phyloP scores from a whole-genome alignment of 2,113 vertebrate genomes.

The Holacanthus passer region DNA sequence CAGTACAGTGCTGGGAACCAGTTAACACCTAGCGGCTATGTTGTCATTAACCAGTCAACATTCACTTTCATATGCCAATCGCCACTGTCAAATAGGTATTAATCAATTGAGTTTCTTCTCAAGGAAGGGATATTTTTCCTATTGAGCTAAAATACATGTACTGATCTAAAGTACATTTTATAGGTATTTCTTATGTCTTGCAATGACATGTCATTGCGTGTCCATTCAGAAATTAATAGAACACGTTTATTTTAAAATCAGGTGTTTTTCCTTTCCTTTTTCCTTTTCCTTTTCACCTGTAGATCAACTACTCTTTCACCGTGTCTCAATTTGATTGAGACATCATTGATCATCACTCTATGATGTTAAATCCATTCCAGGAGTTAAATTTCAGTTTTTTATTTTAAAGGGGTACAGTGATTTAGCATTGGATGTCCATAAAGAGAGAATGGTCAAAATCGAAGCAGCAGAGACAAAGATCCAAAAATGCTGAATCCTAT shows the following conservation, averaged over 20 bases:
- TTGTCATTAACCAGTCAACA: constrained; percentile 7
- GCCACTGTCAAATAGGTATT: not conserved
- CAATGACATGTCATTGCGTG: no score
- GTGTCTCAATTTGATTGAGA: no score
- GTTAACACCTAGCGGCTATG: constrained; percentile 13
- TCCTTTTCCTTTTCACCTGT: no score
- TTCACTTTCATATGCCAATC: not conserved
- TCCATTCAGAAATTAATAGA: not conserved
- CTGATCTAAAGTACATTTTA: not conserved
- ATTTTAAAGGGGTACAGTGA: not conserved
- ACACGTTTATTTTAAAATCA: not conserved
- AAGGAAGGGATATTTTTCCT: not conserved
- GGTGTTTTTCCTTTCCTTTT: not conserved
- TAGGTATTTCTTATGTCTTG: not conserved
- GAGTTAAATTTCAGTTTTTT: no score
- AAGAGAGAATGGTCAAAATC: not conserved
- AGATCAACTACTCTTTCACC: no score
- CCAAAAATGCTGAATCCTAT: no score
- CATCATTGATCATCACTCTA: not conserved
- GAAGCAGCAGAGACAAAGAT: not conserved
- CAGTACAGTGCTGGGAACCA: constrained; percentile 12
- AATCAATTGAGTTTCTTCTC: not conserved
- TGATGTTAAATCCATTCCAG: not conserved
- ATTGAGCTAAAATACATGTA: no score
- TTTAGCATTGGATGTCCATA: not conserved